Evolutionary conservation across 2,113 vertebrate species (phyloP).

Genomic region (Tychaedon coryphoeus): DNA sequence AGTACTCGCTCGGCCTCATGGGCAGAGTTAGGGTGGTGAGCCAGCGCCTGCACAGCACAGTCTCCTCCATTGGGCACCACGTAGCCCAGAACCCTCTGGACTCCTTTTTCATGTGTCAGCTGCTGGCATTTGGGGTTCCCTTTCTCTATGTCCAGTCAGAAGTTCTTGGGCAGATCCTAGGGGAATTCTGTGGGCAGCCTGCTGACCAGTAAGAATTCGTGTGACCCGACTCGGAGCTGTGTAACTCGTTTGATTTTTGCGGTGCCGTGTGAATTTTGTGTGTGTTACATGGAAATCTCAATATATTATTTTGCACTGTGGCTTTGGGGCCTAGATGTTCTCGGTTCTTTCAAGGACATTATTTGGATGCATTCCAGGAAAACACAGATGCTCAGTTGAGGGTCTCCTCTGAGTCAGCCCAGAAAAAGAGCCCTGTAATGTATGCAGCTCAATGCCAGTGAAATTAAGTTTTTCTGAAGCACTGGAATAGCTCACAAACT

Average conservation of each 20-base stretch:
- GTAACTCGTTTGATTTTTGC: not conserved
- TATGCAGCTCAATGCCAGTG: not conserved
- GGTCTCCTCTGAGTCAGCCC: not conserved
- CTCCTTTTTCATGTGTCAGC: slow-evolving; percentile 91
- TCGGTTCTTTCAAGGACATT: not conserved
- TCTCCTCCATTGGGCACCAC: slow-evolving; percentile 86
- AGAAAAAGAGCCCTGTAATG: not conserved
- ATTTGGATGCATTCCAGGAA: not conserved
- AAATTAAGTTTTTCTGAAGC: not conserved
- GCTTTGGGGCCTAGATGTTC: slow-evolving; percentile 2
- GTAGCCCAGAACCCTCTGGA: slow-evolving; percentile 87
- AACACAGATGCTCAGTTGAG: slow-evolving; percentile 29
- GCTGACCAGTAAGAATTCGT: slow-evolving; percentile 39
- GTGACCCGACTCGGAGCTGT: not conserved
- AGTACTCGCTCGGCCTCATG: slow-evolving; percentile 72
- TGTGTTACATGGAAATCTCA: not conserved
- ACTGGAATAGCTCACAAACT: not conserved
- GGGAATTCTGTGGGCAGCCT: slow-evolving; percentile 76
- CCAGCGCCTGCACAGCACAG: slow-evolving; percentile 76
- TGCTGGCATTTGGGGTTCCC: slow-evolving; percentile 85
- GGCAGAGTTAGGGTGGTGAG: slow-evolving; percentile 74
- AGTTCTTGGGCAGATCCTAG: slow-evolving; percentile 79
- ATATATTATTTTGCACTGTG: not conserved
- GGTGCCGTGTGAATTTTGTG: not conserved
- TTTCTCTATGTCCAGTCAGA: slow-evolving; percentile 84